Evolutionary conservation across 2,888 invertebrate genomes (phyloP).

Genomic region (Machimus rusticus): DNA sequence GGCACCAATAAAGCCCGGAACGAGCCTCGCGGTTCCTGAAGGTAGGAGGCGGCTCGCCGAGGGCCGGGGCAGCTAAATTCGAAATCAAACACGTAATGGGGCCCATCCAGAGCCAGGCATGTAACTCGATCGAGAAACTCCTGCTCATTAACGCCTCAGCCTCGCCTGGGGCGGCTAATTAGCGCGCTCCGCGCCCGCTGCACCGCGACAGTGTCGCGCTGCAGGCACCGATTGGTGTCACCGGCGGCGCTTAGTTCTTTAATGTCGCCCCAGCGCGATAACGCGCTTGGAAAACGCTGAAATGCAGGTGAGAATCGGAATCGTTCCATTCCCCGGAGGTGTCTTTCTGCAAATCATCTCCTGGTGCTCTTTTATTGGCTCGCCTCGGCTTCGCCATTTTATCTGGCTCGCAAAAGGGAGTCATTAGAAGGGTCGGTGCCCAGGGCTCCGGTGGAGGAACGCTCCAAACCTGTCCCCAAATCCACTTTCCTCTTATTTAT

Average conservation of each 20-base stretch:
- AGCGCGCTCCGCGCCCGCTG: not conserved
- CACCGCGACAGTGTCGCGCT: not conserved
- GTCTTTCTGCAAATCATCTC: not conserved
- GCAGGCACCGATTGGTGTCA: conserved; percentile 37
- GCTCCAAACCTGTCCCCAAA: conserved; percentile 5
- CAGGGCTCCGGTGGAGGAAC: not conserved
- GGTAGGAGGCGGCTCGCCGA: not conserved
- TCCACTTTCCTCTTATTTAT: not conserved
- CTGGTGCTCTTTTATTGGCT: not conserved
- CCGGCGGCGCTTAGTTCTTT: conserved; percentile 40
- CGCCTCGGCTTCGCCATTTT: conserved; percentile 27
- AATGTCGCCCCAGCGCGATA: conserved; percentile 25
- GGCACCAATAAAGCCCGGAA: conserved; percentile 19
- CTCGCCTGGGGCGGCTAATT: conserved; percentile 27
- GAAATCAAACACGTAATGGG: conserved; percentile 38
- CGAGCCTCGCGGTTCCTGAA: not conserved
- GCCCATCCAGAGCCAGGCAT: conserved; percentile 37
- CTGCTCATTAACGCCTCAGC: conserved; percentile 42
- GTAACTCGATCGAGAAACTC: conserved; percentile 35
- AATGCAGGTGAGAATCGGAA: conserved; percentile 34
- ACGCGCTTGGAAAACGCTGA: not conserved
- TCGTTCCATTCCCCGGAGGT: not conserved
- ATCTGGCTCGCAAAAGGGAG: not conserved
- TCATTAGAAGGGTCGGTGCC: conserved; percentile 12
- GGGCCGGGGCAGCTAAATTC: conserved; percentile 9